These are phyloP conservation scores for Tetramorium bicarinatum DNA, from an alignment of 2,888 invertebrate genomes.

Conservation along the genomic window DNA sequence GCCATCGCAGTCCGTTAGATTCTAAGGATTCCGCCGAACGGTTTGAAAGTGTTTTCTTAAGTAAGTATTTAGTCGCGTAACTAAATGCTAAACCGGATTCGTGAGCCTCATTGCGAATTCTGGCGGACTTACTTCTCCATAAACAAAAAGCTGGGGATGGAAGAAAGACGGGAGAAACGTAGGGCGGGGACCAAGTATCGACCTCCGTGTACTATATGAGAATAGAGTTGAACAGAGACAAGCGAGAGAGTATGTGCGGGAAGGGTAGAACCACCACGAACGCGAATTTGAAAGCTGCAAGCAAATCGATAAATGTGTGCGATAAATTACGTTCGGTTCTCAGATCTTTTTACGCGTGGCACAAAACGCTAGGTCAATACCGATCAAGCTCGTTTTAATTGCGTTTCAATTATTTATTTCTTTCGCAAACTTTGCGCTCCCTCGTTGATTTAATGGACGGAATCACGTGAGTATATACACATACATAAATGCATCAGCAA, in stretches of 20 bases:
- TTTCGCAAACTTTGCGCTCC: not conserved
- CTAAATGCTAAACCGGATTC: constrained; percentile 69
- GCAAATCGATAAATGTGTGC: constrained; percentile 9
- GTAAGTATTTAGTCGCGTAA: constrained; percentile 71
- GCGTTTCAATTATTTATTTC: constrained; percentile 34
- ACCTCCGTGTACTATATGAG: constrained; percentile 30
- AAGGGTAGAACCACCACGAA: not conserved
- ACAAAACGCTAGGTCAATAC: constrained; percentile 18
- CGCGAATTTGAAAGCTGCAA: constrained; percentile 40
- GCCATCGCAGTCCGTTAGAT: constrained; percentile 52
- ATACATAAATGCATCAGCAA: constrained; percentile 49
- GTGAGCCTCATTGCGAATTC: constrained; percentile 70
- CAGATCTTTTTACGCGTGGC: constrained; percentile 14
- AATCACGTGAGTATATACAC: not conserved
- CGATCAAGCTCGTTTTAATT: constrained; percentile 26
- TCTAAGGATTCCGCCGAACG: constrained; percentile 15
- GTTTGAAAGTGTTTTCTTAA: constrained; percentile 67
- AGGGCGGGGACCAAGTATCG: constrained; percentile 36
- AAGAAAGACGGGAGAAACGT: constrained; percentile 24
- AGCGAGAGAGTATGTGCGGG: not conserved
- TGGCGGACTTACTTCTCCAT: constrained; percentile 48
- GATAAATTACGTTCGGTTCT: constrained; percentile 1
- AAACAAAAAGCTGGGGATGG: constrained; percentile 35
- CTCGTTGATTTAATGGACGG: not conserved
- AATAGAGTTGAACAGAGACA: constrained; percentile 3